Conservation (phyloP, 1,140 invertebrate species). For the Glossosoma conforme region DNA sequence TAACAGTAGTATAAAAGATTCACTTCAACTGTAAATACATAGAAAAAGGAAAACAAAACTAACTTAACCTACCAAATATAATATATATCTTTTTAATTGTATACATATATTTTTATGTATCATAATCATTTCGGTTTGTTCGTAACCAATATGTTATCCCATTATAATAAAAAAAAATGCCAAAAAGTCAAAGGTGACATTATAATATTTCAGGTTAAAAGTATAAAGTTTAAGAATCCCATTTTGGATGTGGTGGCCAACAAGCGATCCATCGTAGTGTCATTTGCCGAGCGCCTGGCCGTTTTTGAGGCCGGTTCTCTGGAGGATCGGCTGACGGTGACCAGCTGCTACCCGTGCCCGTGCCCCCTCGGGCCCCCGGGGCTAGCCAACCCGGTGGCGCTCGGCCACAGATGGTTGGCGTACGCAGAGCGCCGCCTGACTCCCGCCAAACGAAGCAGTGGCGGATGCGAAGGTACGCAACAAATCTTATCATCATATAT, state of each 20-base stretch:
- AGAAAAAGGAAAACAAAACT: too few relatives aligned
- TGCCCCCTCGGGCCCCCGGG: conserved; percentile 57
- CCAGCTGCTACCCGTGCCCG: conserved; percentile 84
- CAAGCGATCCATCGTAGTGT: conserved; percentile 74
- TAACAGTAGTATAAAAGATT: too few relatives aligned
- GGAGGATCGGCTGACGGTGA: conserved; percentile 80
- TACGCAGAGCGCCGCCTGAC: conserved; percentile 83
- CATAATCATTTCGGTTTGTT: too few relatives aligned
- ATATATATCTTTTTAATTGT: too few relatives aligned
- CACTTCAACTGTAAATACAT: too few relatives aligned
- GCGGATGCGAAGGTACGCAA: conserved; percentile 67
- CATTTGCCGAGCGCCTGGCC: conserved; percentile 84
- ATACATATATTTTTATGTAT: too few relatives aligned
- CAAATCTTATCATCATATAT: too few relatives aligned
- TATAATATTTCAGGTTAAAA: conserved; percentile 59
- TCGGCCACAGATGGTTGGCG: conserved; percentile 76
- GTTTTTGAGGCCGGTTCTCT: conserved; percentile 86
- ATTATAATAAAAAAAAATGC: too few relatives aligned
- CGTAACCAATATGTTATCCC: too few relatives aligned
- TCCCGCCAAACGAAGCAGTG: conserved; percentile 76
- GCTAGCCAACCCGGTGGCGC: conserved; percentile 79
- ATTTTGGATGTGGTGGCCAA: conserved; percentile 85
- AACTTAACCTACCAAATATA: too few relatives aligned
- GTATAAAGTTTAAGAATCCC: conserved; percentile 87
- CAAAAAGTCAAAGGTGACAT: conserved; percentile 2